These are phyloP conservation scores for Eudyptes chrysolophus DNA, from an alignment of 2,113 vertebrate genomes.

Conservation along the genomic window DNA sequence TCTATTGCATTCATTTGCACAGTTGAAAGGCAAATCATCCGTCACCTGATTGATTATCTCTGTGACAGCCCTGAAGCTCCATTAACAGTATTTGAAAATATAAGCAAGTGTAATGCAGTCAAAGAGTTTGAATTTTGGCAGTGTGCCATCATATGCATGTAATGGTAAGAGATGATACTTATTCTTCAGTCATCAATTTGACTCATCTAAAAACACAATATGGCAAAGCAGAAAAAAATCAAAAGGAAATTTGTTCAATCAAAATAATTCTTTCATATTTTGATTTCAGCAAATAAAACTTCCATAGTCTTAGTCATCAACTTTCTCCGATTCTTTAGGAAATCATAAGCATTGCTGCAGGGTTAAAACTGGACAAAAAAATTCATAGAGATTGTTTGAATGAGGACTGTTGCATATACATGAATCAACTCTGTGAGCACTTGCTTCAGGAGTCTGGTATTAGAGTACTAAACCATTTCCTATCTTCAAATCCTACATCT, in stretches of 20 bases:
- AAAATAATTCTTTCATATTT: neutral
- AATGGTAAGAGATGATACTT: neutral
- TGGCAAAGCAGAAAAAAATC: neutral
- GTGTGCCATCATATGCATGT: neutral
- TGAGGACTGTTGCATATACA: neutral
- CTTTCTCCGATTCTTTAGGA: neutral
- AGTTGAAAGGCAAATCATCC: neutral
- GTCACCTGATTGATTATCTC: neutral
- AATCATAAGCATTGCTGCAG: neutral
- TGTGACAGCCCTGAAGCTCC: neutral
- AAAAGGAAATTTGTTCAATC: neutral
- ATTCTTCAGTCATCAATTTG: neutral
- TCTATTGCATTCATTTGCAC: neutral
- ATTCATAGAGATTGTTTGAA: neutral
- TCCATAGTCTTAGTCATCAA: neutral
- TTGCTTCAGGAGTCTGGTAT: neutral
- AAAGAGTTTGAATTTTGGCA: neutral
- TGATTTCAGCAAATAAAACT: neutral
- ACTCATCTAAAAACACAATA: neutral
- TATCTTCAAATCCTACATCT: neutral
- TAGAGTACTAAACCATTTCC: neutral
- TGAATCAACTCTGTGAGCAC: neutral
- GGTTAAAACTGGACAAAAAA: neutral
- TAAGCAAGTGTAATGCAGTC: neutral
- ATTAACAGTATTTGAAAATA: neutral